Conservation (phyloP, 2,888 invertebrate genomes). For the Chymomyza procnemis region DNA sequence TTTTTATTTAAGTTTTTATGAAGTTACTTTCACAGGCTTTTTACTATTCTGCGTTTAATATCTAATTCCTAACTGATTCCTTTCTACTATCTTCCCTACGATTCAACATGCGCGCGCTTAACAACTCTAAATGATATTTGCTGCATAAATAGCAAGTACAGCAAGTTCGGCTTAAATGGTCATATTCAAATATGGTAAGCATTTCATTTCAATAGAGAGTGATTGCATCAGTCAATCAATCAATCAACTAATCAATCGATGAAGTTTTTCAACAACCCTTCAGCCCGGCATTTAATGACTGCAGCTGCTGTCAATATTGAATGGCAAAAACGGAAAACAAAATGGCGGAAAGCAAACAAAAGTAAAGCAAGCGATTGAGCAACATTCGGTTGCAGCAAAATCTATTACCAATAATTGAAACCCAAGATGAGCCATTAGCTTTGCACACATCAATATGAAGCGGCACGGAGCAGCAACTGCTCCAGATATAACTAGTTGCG, state of each 20-base stretch:
- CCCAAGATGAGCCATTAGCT: slow-evolving; percentile 65
- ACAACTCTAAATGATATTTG: too few species aligned
- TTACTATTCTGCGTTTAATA: too few species aligned
- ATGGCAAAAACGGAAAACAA: neutral
- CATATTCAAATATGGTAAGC: neutral
- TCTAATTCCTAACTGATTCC: too few species aligned
- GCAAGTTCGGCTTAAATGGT: neutral
- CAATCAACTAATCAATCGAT: neutral
- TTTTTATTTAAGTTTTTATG: too few species aligned
- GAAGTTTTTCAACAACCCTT: neutral
- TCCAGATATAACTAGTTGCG: too few species aligned
- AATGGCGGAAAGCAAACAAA: neutral
- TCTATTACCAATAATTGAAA: slow-evolving; percentile 71
- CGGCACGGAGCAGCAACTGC: neutral
- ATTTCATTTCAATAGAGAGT: neutral
- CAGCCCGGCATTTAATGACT: neutral
- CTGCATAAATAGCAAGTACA: too few species aligned
- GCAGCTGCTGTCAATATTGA: neutral
- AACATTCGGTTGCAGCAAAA: slow-evolving; percentile 34
- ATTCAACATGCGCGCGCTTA: too few species aligned
- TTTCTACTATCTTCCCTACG: too few species aligned
- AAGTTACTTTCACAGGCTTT: too few species aligned
- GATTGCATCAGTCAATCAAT: neutral
- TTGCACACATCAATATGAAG: neutral
- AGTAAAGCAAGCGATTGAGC: slow-evolving; percentile 11